Base-by-base conservation (phyloP, 2,888 invertebrate species). In the Megamerina dolium region DNA sequence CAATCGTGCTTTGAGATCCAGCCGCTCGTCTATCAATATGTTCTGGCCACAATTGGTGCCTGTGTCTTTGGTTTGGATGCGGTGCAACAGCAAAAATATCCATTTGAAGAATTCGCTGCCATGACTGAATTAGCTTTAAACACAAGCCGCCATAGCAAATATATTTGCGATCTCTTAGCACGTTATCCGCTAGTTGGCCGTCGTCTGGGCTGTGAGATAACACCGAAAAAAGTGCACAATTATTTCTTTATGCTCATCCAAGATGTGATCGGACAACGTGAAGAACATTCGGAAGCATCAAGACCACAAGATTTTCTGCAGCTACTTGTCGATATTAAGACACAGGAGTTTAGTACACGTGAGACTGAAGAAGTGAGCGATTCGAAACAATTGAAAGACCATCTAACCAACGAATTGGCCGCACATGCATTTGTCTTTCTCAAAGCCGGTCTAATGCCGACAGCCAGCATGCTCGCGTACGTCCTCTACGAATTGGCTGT, bases 361-460 rank as follows among this genome's bases (percentile, higher is more conserved):
- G 61, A 64, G 32, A 56, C 56, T 3, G 57, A 61, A 35, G 38
- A 31, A n/a, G 55, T 34, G 18, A 38, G 42, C 6, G 45, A 47
- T 13, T 38, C 50, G 9, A 60, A 60, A 33, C 58, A 59, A 14
- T 41, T 70, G 3, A 53, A 49, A 3, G 45, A 48, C 9, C 64
- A 63, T 43, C 55, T 69, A 5, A 52, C 68, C 2, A 55, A 61
- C 10, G 65, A 72, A 37, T 46, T 72, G 45, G 62, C 66, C 0
- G 68, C 66, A 3, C 68, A 71, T 45, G 63, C 65, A 0, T 67
- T 67, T 31, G 57, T 65, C 2, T 72, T 71, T 41, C 53, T 69
- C 14, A 51, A 65, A 29, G 65, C 81, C 4, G 83, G 83, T 0
- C 81, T 80, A 51, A 82, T 82, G 58, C 81, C 82, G 0, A 80